phyloP scores from a whole-genome alignment of 2,797 vertebrate species.

The Pseudochromis fuscus region DNA sequence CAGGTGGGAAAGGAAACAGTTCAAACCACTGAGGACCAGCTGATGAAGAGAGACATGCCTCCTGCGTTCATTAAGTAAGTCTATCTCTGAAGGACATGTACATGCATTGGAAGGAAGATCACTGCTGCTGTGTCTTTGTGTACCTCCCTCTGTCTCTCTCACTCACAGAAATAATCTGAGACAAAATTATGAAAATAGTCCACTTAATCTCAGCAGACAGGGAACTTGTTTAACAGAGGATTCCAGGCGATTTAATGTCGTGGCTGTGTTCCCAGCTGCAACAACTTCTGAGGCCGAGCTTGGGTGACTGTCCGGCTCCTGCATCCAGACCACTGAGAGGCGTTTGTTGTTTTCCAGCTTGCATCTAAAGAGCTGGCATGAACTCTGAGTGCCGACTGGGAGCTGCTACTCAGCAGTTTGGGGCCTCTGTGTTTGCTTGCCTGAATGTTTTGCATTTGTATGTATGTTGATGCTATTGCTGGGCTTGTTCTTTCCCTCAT shows the following conservation, averaged over 20 bases:
- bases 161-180: constrained; percentile 33
- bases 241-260: constrained; percentile 64
- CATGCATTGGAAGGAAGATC: not conserved
- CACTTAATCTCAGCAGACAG: constrained; percentile 64
- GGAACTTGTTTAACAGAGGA: constrained; percentile 63
- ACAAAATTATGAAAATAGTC: constrained; percentile 46
- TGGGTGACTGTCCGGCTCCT: constrained; percentile 40
- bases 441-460: constrained; percentile 21
- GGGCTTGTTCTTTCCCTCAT: not conserved
- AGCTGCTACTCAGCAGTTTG: constrained; percentile 62
- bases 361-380: constrained; percentile 65
- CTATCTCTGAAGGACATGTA: constrained; percentile 16
- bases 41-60: constrained; percentile 99
- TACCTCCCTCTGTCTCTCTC: constrained; percentile 5
- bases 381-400: constrained; percentile 44
- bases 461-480: not conserved
- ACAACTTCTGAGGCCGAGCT: constrained; percentile 72
- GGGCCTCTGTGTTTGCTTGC: constrained; percentile 19
- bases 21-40: constrained; percentile 98
- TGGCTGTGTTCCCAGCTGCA: constrained; percentile 71
- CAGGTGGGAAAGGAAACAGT: constrained; percentile 99
- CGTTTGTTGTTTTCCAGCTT: constrained; percentile 69
- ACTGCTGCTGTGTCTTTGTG: not conserved
- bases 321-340: constrained; percentile 65
- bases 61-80: constrained; percentile 98